phyloP scores from a whole-genome alignment of 2,888 invertebrate species.

The Thelaira solivaga region DNA sequence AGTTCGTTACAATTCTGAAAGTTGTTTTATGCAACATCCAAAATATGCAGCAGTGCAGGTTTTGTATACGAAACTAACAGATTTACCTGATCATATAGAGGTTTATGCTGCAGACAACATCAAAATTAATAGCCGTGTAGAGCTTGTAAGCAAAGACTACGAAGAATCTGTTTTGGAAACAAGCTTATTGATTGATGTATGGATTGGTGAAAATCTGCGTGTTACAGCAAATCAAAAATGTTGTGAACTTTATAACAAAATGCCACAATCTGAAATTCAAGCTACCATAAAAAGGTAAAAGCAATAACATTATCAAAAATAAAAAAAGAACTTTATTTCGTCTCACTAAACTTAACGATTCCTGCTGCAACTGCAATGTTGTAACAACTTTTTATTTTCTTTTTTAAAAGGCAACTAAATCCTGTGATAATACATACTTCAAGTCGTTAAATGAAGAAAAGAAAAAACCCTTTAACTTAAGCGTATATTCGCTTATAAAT shows the following conservation, averaged over 20 bases:
- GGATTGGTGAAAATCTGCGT: constrained; percentile 41
- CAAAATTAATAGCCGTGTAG: constrained; percentile 46
- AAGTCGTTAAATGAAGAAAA: constrained; percentile 30
- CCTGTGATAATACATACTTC: constrained; percentile 39
- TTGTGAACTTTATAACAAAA: constrained; percentile 30
- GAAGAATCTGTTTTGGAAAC: not conserved
- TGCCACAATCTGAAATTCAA: constrained; percentile 5
- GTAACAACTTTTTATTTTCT: not conserved
- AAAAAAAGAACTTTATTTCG: constrained; percentile 22
- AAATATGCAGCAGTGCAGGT: constrained; percentile 66
- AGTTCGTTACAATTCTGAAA: constrained; percentile 55
- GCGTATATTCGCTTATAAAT: too few species aligned
- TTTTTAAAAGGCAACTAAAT: not conserved
- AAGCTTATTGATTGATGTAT: constrained; percentile 20
- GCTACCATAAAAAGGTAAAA: not conserved
- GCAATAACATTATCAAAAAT: not conserved
- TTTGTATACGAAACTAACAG: constrained; percentile 10
- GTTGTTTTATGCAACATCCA: constrained; percentile 65
- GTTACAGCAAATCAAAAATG: constrained; percentile 14
- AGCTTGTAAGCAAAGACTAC: not conserved
- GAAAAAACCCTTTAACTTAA: constrained; percentile 46
- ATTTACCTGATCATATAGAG: constrained; percentile 41
- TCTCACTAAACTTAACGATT: constrained; percentile 30
- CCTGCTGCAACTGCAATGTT: not conserved
- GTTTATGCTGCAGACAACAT: constrained; percentile 66